Percentiles rank a stretch among this genome's conserved stretches.
Conservation (phyloP, 2,888 invertebrate genomes). For the Steinernema hermaphroditum region DNA sequence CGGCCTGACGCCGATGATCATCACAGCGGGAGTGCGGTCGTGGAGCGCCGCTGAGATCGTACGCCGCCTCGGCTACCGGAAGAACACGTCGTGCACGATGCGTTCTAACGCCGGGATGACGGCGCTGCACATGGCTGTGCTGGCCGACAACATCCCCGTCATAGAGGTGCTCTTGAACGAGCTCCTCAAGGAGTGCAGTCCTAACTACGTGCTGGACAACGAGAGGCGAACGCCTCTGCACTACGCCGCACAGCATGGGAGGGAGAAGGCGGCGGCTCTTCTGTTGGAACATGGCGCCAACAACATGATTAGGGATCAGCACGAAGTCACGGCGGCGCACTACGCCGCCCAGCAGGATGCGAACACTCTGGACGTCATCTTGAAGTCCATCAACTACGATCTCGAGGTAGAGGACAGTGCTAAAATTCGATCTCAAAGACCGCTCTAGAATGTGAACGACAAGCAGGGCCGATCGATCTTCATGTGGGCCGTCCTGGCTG, state of each 20-base stretch:
- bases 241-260: conserved; percentile 50
- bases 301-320: conserved; percentile 47
- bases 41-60: neutral
- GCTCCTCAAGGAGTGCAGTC: conserved; percentile 28
- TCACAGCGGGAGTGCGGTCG: conserved; percentile 49
- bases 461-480: conserved; percentile 57
- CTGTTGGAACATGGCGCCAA: conserved; percentile 48
- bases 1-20: conserved; percentile 60
- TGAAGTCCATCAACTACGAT: conserved; percentile 8
- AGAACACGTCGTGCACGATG: neutral
- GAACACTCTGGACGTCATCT: conserved; percentile 1
- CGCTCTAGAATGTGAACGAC: conserved; percentile 55
- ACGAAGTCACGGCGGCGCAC: conserved; percentile 59
- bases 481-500: conserved; percentile 65
- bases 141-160: conserved; percentile 53
- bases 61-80: neutral
- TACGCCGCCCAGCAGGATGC: conserved; percentile 58
- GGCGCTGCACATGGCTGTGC: conserved; percentile 61
- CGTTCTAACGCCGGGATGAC: conserved; percentile 39
- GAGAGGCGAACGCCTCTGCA: conserved; percentile 58
- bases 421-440: neutral
- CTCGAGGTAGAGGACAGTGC: neutral
- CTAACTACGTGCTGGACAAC: conserved; percentile 43
- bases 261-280: conserved; percentile 46
- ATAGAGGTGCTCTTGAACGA: conserved; percentile 49